phyloP scores from a whole-genome alignment of 2,888 invertebrate species.

The Cataglyphis albicans region DNA sequence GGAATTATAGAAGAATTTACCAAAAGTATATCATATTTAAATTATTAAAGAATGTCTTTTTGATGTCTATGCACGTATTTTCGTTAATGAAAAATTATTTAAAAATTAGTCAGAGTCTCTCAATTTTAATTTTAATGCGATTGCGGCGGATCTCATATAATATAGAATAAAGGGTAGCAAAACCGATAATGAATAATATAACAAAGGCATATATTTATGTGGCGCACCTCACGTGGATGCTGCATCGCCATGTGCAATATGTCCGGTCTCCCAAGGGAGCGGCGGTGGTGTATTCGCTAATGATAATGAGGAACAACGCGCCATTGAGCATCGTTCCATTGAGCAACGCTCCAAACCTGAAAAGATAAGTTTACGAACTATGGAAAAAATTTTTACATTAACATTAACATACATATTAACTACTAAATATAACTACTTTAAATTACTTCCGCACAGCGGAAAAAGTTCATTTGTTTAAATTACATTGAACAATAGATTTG shows the following conservation, averaged over 20 bases:
- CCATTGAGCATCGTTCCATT: constrained; percentile 84
- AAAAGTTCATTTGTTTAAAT: neutral
- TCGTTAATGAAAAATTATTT: neutral
- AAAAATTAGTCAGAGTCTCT: neutral
- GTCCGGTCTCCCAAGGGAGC: constrained; percentile 83
- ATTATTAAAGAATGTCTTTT: neutral
- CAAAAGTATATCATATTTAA: neutral
- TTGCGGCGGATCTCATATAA: neutral
- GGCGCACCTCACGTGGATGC: constrained; percentile 80
- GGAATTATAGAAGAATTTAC: neutral
- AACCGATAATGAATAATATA: constrained; percentile 23
- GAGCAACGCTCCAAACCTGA: constrained; percentile 83
- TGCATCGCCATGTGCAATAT: constrained; percentile 77
- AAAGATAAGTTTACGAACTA: constrained; percentile 50
- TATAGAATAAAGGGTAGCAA: neutral
- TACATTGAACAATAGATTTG: neutral
- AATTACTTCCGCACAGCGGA: constrained; percentile 1
- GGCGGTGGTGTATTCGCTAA: constrained; percentile 82
- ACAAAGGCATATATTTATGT: constrained; percentile 31
- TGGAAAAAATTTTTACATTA: neutral
- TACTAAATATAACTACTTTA: neutral
- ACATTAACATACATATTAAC: neutral
- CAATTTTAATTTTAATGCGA: constrained; percentile 13
- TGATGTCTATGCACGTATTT: neutral
- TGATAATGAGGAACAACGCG: constrained; percentile 83